These are phyloP conservation scores for Palloptera scutellata DNA, from an alignment of 2,888 invertebrate genomes.

Conservation along the genomic window DNA sequence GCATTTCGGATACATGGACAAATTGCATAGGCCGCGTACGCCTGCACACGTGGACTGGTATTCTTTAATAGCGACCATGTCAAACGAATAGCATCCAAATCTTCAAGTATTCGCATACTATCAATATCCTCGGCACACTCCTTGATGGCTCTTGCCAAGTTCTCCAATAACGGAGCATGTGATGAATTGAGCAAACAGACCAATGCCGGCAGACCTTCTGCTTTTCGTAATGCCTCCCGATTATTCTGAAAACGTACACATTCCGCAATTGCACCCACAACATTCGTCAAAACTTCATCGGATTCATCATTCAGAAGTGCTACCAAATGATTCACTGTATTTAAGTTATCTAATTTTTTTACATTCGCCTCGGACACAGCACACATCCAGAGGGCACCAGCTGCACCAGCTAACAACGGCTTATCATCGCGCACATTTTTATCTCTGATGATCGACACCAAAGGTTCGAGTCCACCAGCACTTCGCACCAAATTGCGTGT, in stretches of 20 bases:
- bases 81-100: conserved; percentile 87
- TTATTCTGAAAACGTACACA: conserved; percentile 84
- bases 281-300: conserved; percentile 85
- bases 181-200: conserved; percentile 87
- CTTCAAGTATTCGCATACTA: conserved; percentile 84
- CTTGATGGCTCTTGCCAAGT: conserved; percentile 84
- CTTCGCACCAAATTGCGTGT: conserved; percentile 86
- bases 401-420: conserved; percentile 81
- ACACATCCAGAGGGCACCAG: conserved; percentile 95
- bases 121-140: conserved; percentile 82
- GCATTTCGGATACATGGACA: conserved; percentile 92
- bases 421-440: conserved; percentile 75
- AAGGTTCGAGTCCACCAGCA: conserved; percentile 84
- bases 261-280: conserved; percentile 88
- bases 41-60: conserved; percentile 81
- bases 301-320: conserved; percentile 81
- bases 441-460: conserved; percentile 79
- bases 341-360: conserved; percentile 71
- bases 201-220: conserved; percentile 79
- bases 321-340: conserved; percentile 72
- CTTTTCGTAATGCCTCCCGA: conserved; percentile 73
- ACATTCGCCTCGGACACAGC: conserved; percentile 85
- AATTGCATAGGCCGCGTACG: conserved; percentile 89
- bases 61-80: conserved; percentile 95
- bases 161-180: conserved; percentile 83